Evolutionary conservation across 2,888 invertebrate genomes (phyloP), one percentile per base, ranked within the genome.

Genomic region (Xestia rhomboidea): DNA sequence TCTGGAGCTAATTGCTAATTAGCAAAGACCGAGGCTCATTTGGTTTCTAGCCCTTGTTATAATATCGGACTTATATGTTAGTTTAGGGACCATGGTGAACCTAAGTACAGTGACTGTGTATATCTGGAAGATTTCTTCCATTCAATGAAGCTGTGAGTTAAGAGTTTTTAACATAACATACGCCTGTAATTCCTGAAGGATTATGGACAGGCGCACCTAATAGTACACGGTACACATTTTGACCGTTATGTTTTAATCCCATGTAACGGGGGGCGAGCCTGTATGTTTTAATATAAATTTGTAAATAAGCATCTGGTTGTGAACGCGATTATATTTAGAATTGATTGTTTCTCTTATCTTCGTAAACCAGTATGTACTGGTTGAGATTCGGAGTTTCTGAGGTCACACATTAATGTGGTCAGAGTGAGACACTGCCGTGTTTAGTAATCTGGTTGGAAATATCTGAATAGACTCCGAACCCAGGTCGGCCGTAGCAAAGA

Each of bases 41-140:
- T 69, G 51, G 34, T 18, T 8, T 68, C 30, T 15, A 73, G 67
- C 38, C 73, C 74, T 79, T 82, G 77, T 76, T n/a, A 72, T n/a
- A 34, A 68, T 30, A 34, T 7, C 2, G 21, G 49, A 8, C 41
- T 44, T 8, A 27, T 69, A 60, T 64, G 18, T 77, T 54, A 49
- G 72, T 54, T 24, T 27, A 67, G 38, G 51, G 38, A 34, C 15
- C 2, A 41, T 70, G 41, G 15, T 69, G 75, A 2, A 18, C n/a
- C 13, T 8, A 54, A 57, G 27, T 67, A 54, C 24, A 73, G 62
- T 81, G 74, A 46, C 2, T 60, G 67, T 71, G 27, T 2, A 8
- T 49, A 38, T 41, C 34, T 66, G 71, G 69, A 75, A 78, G 46
- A 70, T 68, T 41, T 41, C 13, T 68, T 54, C 10, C 44, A 2